phyloP scores from a whole-genome alignment of 1,140 invertebrate species.

The Limonius californicus region DNA sequence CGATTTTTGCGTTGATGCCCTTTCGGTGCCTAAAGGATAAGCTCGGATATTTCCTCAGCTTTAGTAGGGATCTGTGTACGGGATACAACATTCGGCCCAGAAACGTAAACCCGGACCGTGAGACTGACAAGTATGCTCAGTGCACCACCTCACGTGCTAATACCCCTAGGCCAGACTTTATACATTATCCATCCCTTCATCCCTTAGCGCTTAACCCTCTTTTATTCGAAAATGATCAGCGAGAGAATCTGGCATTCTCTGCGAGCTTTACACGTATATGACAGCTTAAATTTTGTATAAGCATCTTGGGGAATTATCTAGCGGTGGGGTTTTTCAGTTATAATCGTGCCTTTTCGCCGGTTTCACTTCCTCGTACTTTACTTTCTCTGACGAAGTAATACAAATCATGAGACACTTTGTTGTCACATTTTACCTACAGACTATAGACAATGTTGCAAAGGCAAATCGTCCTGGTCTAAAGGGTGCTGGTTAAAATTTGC shows the following conservation, averaged over 20 bases:
- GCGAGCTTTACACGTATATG: neutral
- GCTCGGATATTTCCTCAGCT: neutral
- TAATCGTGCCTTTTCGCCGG: neutral
- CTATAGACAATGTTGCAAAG: no score
- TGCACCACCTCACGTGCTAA: slow-evolving; percentile 1
- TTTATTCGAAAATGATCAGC: neutral
- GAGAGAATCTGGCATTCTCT: neutral
- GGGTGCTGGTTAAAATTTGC: no score
- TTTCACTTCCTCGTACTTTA: neutral
- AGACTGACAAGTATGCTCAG: slow-evolving; percentile 1
- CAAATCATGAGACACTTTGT: neutral
- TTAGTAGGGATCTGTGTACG: neutral
- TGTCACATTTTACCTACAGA: neutral
- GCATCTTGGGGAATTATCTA: no score
- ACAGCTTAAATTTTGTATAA: no score
- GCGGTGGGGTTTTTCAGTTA: no score
- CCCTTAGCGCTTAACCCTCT: neutral
- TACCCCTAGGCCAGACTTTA: neutral
- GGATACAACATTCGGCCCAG: neutral
- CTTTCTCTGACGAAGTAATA: no score
- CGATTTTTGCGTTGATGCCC: neutral
- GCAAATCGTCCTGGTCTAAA: no score
- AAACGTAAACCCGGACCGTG: neutral
- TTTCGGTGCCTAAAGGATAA: neutral
- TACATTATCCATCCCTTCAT: neutral